phyloP scores from a whole-genome alignment of 2,888 invertebrate genomes.

The Tinea trinotella region DNA sequence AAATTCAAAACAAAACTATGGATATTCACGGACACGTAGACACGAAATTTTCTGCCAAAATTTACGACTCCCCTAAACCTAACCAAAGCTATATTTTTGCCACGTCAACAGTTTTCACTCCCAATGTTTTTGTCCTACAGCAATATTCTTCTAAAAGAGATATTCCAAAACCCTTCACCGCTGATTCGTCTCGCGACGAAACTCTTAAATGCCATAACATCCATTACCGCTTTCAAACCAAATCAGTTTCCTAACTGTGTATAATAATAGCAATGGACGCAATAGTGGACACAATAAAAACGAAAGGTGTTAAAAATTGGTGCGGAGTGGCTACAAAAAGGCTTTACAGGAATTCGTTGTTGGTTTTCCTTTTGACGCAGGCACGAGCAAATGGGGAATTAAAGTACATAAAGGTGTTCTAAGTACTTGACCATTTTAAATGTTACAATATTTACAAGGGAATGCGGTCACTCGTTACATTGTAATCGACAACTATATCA shows the following conservation, averaged over 20 bases:
- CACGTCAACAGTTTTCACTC: background rate
- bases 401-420: background rate
- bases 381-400: background rate
- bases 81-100: background rate
- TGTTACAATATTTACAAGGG: no score
- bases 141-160: slow-evolving; percentile 2
- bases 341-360: background rate
- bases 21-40: background rate
- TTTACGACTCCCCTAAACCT: background rate
- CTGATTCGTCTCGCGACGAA: background rate
- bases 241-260: no score
- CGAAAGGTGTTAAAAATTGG: no score
- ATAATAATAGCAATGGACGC: no score
- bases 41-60: background rate
- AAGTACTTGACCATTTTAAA: background rate
- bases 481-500: no score
- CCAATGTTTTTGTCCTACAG: background rate
- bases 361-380: background rate
- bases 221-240: background rate
- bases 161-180: background rate
- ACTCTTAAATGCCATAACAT: no score
- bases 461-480: no score
- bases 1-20: background rate
- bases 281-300: no score
- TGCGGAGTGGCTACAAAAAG: background rate